Conservation (phyloP, 2,888 invertebrate genomes). For the Amblyteles armatorius region DNA sequence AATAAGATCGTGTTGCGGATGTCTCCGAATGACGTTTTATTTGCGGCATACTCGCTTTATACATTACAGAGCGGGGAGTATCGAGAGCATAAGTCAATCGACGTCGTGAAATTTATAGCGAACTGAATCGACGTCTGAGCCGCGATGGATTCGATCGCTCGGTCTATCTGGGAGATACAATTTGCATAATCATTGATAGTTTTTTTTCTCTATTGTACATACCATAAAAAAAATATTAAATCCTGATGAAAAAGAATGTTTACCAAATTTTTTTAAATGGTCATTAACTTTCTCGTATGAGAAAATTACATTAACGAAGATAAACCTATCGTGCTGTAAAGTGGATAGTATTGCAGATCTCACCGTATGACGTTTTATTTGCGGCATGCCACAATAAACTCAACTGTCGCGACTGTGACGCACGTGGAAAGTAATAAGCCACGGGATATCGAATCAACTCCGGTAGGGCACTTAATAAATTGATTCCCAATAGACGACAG, state of each 20-base stretch:
- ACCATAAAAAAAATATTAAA: background rate
- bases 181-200: background rate
- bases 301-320: background rate
- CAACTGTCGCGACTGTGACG: slow-evolving; percentile 68
- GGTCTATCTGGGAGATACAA: background rate
- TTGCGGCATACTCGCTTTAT: background rate
- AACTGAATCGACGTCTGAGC: slow-evolving; percentile 12
- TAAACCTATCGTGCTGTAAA: background rate
- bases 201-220: background rate
- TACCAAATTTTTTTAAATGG: background rate
- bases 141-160: background rate
- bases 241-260: background rate
- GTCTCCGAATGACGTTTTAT: slow-evolving; percentile 32
- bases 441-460: slow-evolving; percentile 69
- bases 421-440: slow-evolving; percentile 75
- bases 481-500: slow-evolving; percentile 72
- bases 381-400: slow-evolving; percentile 41
- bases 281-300: background rate
- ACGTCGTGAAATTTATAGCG: slow-evolving; percentile 36
- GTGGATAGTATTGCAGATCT: background rate
- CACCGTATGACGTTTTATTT: slow-evolving; percentile 30
- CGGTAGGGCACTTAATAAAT: slow-evolving; percentile 76
- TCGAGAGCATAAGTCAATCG: slow-evolving; percentile 28
- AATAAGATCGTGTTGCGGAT: background rate
- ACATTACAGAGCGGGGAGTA: slow-evolving; percentile 15